Base-by-base conservation (phyloP, 2,888 invertebrate species). In the Selenia dentaria region DNA sequence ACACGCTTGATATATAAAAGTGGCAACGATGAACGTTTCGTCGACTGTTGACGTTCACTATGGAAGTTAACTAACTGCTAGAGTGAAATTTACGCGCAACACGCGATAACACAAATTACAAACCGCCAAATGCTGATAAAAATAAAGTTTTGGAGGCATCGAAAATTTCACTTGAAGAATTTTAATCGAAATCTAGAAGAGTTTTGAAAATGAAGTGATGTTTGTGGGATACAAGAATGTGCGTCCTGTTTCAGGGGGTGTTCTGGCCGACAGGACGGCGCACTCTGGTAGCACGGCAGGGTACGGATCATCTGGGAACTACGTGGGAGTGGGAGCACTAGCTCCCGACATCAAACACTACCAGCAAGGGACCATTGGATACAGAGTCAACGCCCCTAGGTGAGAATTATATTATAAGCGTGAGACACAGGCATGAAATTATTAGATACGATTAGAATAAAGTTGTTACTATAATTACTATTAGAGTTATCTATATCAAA, bases 221-320 rank as follows among this genome's bases (percentile, higher is more conserved):
- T 63, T 39, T 57, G 62, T 60, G 62, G 61, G 51, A 67, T 80
- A 74, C 81, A 83, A 74, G 70, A 70, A 69, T 66, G 70, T 80
- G 67, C 80, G 61, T 80, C 79, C 80, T 86, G 77, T 86, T 90
- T 86, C 89, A 89, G 89, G 79, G 75, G 86, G 95, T 94, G 74
- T 93, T 93, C 93, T 94, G 84, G 93, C 93, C 90, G 93, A 92
- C 95, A 85, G 91, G 94, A 93, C 95, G 85, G 89, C 90, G 85
- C 83, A 88, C 92, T 93, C 93, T 82, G 85, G 92, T 85, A 93
- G 93, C 84, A 92, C 93, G 91, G 91, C 91, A 82, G 92, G 92
- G 77, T 92, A 92, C 91, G 79, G 79, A 64, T 74, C 91, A 70
- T 70, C 74, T 63, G 83, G 75, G 72, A 79, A 64, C 67, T 85